Evolutionary conservation across 2,113 vertebrate genomes (phyloP).

Genomic region (Melanostigma gelatinosum): DNA sequence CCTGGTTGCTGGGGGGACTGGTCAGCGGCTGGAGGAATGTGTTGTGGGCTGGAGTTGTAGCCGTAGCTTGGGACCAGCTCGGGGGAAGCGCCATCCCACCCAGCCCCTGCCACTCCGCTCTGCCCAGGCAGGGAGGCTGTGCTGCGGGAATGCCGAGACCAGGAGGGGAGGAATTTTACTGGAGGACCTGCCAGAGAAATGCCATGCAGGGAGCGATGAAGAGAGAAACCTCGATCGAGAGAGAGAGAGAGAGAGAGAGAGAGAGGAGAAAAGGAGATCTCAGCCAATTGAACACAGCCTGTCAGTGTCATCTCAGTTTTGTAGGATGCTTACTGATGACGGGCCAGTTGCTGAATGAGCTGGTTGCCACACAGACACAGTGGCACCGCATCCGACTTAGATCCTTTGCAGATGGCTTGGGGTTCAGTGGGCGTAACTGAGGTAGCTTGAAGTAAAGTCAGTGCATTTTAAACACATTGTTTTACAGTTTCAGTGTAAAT

Average conservation of each 20-base stretch:
- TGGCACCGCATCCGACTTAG: slow-evolving; percentile 70
- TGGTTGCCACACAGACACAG: slow-evolving; percentile 68
- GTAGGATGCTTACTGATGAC: slow-evolving; percentile 70
- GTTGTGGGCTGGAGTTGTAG: slow-evolving; percentile 77
- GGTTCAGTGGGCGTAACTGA: slow-evolving; percentile 26
- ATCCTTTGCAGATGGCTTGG: slow-evolving; percentile 45
- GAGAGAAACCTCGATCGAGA: slow-evolving; percentile 75
- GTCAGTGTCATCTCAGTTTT: slow-evolving; percentile 70
- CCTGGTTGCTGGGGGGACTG: slow-evolving; percentile 78
- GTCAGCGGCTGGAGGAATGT: slow-evolving; percentile 80
- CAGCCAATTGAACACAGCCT: slow-evolving; percentile 76
- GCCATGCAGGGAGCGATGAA: slow-evolving; percentile 81
- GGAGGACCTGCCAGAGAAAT: slow-evolving; percentile 84
- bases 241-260: slow-evolving; percentile 48
- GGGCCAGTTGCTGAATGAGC: slow-evolving; percentile 74
- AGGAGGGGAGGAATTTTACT: slow-evolving; percentile 81
- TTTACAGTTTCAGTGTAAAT: slow-evolving; percentile 32
- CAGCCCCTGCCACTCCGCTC: slow-evolving; percentile 68
- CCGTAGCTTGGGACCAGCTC: slow-evolving; percentile 70
- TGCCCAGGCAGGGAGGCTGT: slow-evolving; percentile 78
- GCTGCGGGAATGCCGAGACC: slow-evolving; percentile 80
- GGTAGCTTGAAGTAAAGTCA: slow-evolving; percentile 23
- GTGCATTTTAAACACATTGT: slow-evolving; percentile 26
- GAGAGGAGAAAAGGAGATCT: slow-evolving; percentile 70
- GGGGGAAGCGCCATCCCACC: slow-evolving; percentile 70